Base-by-base conservation (phyloP, 2,797 vertebrate genomes). In the Rhinella marina region DNA sequence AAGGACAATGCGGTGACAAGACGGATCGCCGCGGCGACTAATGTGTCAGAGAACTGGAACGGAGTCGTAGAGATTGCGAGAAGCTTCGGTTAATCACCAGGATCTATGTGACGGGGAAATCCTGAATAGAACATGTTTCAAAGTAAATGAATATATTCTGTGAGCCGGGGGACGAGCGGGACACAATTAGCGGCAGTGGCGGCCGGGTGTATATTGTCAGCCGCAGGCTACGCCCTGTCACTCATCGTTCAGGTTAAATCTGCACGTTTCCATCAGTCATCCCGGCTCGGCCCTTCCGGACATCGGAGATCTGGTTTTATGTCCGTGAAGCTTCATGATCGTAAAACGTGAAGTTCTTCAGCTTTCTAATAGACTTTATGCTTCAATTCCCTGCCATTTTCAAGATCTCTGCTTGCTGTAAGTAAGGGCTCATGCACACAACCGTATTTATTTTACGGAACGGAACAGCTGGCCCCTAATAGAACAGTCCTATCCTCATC, bases 231-330 rank as follows among this genome's bases (percentile, higher is more conserved):
- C 7, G 1, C n/a, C 57, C 79, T 81, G 79, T 48, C 79, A 62
- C 79, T 81, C 57, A 62, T 61, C 57, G 23, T 7, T 62, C 11
- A 62, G 1, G 13, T 48, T 16, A 61, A 14, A 61, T 80, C 23
- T 61, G 78, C 57, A 41, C 12, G 32, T 80, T 80, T 29, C 54
- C 77, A 80, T 80, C 78, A 59, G 56, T 61, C 27, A 61, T 32
- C 25, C 68, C 0, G 8, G 19, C 9, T 1, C 41, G 17, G 72
- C 32, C 72, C 32, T 73, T 23, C 29, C 48, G 19, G 32, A 73
- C 17, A 50, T 48, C 21, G 48, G 16, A 19, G 32, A 41, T 27
- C 13, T 72, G 16, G 62, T 27, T 25, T 14, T 66, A 59, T 21
- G 57, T 59, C 17, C 6, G 21, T 59, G 19, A 59, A 59, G 57